These are phyloP conservation scores for Urosaurus nigricauda DNA, from an alignment of 2,797 vertebrate genomes.

Conservation along the genomic window DNA sequence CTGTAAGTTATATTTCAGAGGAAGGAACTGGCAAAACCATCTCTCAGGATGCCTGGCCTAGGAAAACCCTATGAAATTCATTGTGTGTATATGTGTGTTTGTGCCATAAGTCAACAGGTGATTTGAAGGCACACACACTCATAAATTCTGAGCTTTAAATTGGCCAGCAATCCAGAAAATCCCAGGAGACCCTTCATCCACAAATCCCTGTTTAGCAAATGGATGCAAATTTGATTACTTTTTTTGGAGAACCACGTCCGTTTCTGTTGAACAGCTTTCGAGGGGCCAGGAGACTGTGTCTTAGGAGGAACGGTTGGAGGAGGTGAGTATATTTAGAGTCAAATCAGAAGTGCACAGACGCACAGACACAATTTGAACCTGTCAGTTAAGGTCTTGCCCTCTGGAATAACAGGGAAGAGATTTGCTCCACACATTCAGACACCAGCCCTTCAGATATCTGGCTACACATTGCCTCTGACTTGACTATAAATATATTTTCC, in stretches of 20 bases:
- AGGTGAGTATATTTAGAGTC: no score
- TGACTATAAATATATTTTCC: no score
- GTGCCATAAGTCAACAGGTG: no score
- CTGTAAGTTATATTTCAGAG: no score
- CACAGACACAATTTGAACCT: not conserved
- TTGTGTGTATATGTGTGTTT: no score
- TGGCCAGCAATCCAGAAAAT: not conserved
- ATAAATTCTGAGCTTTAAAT: no score
- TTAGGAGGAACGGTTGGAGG: not conserved
- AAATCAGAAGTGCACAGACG: no score
- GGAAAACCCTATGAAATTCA: no score
- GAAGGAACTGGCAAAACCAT: no score
- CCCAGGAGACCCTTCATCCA: not conserved
- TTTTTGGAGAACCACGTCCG: not conserved
- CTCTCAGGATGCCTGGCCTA: no score
- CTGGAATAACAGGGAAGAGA: not conserved
- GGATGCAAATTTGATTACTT: not conserved
- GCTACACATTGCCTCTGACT: no score
- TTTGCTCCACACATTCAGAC: not conserved
- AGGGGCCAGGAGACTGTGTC: not conserved
- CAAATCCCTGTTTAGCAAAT: not conserved
- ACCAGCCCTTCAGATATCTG: not conserved
- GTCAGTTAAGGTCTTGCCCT: not conserved
- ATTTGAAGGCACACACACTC: no score
- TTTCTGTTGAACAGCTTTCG: not conserved